These are phyloP conservation scores for Bemisia tabaci DNA, from an alignment of 1,140 invertebrate species.

Conservation along the genomic window DNA sequence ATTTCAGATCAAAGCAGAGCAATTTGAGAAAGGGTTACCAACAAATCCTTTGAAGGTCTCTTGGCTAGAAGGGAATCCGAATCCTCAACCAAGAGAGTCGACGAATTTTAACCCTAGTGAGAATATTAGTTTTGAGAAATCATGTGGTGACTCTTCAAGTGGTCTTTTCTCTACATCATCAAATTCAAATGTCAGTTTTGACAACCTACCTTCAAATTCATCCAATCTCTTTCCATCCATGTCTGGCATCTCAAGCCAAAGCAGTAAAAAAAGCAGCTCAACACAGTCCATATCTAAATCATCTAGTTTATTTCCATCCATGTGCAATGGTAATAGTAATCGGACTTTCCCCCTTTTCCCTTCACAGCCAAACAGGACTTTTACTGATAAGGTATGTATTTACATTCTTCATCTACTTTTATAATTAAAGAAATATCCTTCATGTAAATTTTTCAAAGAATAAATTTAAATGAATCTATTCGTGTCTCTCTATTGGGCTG, in stretches of 20 bases:
- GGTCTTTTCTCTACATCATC: not conserved
- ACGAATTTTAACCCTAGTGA: not conserved
- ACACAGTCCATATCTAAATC: not conserved
- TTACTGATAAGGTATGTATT: too few species aligned
- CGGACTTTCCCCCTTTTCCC: not conserved
- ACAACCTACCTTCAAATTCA: not conserved
- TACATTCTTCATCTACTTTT: too few species aligned
- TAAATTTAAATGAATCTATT: too few species aligned
- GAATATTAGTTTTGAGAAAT: not conserved
- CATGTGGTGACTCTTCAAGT: too few species aligned
- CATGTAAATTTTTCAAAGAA: too few species aligned
- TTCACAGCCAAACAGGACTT: not conserved
- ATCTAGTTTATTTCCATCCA: not conserved
- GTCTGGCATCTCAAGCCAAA: not conserved
- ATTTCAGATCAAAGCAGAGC: slow-evolving; percentile 2
- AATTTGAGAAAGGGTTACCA: slow-evolving; percentile 17
- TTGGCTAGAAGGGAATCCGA: not conserved
- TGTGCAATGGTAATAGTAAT: not conserved
- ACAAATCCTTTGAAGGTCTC: not conserved
- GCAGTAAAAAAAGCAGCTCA: not conserved
- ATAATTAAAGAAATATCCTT: too few species aligned
- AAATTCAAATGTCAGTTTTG: not conserved
- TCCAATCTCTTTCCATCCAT: not conserved
- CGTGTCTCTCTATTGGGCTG: too few species aligned
- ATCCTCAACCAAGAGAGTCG: not conserved